phyloP scores from a whole-genome alignment of 2,888 invertebrate species.

The Callyntrura sp. region DNA sequence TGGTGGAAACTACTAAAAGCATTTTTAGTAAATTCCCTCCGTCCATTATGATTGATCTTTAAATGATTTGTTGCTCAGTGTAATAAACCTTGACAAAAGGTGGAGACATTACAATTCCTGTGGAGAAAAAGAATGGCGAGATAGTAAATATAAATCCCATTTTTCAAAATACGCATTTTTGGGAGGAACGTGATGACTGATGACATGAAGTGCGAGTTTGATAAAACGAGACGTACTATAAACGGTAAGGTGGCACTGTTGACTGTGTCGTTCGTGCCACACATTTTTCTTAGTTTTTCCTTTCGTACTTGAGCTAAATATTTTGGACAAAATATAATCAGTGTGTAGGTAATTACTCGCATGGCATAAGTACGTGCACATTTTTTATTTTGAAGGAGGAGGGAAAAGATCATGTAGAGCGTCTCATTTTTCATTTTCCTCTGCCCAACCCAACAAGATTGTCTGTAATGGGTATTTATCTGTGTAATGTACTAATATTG shows the following conservation, averaged over 20 bases:
- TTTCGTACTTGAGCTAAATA: conserved; percentile 28
- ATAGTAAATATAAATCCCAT: background rate
- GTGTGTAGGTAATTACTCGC: background rate
- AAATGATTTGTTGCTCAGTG: conserved; percentile 2
- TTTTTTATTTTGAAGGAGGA: background rate
- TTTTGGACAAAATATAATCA: background rate
- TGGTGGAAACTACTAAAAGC: no score
- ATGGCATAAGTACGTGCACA: background rate
- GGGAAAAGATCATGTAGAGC: conserved; percentile 9
- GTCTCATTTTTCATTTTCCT: conserved; percentile 33
- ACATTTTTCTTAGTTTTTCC: no score
- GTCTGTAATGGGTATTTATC: background rate
- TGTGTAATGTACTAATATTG: no score
- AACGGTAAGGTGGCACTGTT: background rate
- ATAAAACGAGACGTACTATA: background rate
- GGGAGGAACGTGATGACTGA: conserved; percentile 22
- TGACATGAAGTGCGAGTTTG: no score
- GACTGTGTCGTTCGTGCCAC: background rate
- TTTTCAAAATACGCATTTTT: background rate
- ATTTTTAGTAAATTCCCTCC: no score
- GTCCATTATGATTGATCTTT: background rate
- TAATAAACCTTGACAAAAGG: conserved; percentile 62
- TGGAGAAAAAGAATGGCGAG: background rate
- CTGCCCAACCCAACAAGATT: conserved; percentile 8
- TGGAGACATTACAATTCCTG: background rate